phyloP scores from a whole-genome alignment of 2,888 invertebrate species.

The Lithophane ornitopus region DNA sequence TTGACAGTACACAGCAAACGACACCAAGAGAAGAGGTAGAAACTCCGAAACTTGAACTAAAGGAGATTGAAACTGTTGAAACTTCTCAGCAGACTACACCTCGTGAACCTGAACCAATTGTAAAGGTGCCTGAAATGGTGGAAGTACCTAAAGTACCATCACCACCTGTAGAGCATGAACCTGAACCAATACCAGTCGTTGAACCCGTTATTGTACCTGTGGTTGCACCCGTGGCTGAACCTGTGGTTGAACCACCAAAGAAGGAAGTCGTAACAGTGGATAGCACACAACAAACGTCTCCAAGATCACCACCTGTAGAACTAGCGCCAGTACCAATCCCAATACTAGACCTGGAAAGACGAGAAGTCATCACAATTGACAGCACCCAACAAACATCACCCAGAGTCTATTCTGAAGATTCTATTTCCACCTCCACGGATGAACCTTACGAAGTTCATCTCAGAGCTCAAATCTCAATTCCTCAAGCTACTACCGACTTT shows the following conservation, averaged over 20 bases:
- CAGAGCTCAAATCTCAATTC: slow-evolving; percentile 90
- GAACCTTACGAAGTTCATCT: slow-evolving; percentile 92
- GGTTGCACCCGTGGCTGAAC: slow-evolving; percentile 37
- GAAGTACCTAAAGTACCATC: slow-evolving; percentile 14
- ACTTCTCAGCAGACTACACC: slow-evolving; percentile 80
- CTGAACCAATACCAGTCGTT: slow-evolving; percentile 38
- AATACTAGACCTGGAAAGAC: slow-evolving; percentile 68
- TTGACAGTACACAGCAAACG: slow-evolving; percentile 76
- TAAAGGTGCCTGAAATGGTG: slow-evolving; percentile 20
- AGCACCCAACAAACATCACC: slow-evolving; percentile 88
- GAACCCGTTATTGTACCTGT: slow-evolving; percentile 39
- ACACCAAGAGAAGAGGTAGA: slow-evolving; percentile 73
- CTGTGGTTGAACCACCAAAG: slow-evolving; percentile 49
- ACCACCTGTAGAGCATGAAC: slow-evolving; percentile 29
- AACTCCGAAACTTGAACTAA: slow-evolving; percentile 62
- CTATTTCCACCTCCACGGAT: slow-evolving; percentile 88
- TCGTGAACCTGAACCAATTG: slow-evolving; percentile 56
- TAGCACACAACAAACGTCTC: slow-evolving; percentile 90
- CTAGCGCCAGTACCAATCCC: slow-evolving; percentile 58
- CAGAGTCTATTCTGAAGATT: slow-evolving; percentile 88
- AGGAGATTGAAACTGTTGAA: slow-evolving; percentile 70
- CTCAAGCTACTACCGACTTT: slow-evolving; percentile 83
- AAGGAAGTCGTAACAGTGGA: slow-evolving; percentile 72
- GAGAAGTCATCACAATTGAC: slow-evolving; percentile 74
- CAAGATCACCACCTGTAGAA: slow-evolving; percentile 78